Percentiles rank a stretch among this genome's conserved stretches.
Conservation (phyloP, 2,797 vertebrate genomes). For the Petrocephalus sullivani region DNA sequence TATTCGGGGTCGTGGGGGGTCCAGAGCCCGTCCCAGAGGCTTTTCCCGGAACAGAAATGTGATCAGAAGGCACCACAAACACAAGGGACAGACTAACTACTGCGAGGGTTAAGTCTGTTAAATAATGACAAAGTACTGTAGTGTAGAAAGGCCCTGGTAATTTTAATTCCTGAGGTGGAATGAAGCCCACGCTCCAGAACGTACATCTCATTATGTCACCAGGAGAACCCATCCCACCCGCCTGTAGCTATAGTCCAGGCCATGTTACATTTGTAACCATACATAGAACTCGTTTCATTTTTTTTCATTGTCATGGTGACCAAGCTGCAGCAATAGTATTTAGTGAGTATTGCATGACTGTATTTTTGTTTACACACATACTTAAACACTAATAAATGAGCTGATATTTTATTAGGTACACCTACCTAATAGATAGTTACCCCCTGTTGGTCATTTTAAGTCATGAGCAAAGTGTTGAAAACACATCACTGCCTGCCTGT, state of each 20-base stretch:
- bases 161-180: neutral
- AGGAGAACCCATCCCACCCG: neutral
- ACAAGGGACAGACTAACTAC: neutral
- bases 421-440: neutral
- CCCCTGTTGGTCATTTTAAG: neutral
- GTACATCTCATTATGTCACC: neutral
- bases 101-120: neutral
- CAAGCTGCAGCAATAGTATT: neutral
- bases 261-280: neutral
- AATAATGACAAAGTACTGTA: neutral
- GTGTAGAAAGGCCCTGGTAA: neutral
- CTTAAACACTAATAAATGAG: neutral
- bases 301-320: neutral
- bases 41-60: neutral
- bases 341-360: neutral
- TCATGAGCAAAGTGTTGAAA: neutral
- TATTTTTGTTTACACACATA: neutral
- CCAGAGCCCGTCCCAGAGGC: neutral
- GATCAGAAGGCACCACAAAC: neutral
- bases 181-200: neutral
- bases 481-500: neutral
- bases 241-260: neutral
- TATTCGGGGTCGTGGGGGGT: too few relatives aligned
- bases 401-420: neutral
- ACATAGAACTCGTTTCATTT: neutral